Evolutionary conservation across 2,797 vertebrate species (phyloP).

Genomic region (Schizothorax lantsangensis): DNA sequence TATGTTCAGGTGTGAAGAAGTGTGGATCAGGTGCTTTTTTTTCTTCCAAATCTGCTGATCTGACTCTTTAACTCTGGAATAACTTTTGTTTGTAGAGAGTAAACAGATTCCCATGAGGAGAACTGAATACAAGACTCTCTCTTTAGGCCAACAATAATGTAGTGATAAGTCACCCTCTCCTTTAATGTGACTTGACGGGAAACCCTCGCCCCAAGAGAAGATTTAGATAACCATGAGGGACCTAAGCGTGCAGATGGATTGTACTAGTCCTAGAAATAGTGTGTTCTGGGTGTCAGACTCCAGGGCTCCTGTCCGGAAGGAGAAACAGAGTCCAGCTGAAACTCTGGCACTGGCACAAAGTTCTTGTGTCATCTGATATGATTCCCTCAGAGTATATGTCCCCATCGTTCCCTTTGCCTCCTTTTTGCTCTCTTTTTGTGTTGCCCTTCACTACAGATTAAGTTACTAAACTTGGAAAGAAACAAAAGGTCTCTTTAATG

Average conservation of each 20-base stretch:
- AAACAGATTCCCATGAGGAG: neutral
- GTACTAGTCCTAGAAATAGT: constrained; percentile 37
- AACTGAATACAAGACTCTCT: constrained; percentile 11
- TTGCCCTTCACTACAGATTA: neutral
- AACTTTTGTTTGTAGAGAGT: constrained; percentile 1
- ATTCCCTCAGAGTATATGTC: neutral
- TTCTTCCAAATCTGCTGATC: constrained; percentile 12
- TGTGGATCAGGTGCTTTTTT: constrained; percentile 30
- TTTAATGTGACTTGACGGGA: constrained; percentile 71
- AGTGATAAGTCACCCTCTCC: constrained; percentile 62
- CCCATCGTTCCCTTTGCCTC: neutral
- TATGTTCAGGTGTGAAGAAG: constrained; percentile 51
- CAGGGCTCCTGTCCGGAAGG: constrained; percentile 23
- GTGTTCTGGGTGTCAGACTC: constrained; percentile 53
- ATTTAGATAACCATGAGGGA: constrained; percentile 58
- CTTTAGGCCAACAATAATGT: constrained; percentile 35
- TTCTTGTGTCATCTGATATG: constrained; percentile 7
- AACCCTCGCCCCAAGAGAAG: constrained; percentile 61
- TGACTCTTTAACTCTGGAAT: neutral
- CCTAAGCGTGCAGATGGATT: constrained; percentile 63
- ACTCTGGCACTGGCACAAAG: constrained; percentile 23
- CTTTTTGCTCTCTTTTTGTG: neutral
- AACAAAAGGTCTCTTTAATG: neutral
- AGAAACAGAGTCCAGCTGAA: constrained; percentile 26
- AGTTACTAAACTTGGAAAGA: neutral